Evolutionary conservation across 2,113 vertebrate genomes (phyloP).

Genomic region (Pelecanoides urinatrix): DNA sequence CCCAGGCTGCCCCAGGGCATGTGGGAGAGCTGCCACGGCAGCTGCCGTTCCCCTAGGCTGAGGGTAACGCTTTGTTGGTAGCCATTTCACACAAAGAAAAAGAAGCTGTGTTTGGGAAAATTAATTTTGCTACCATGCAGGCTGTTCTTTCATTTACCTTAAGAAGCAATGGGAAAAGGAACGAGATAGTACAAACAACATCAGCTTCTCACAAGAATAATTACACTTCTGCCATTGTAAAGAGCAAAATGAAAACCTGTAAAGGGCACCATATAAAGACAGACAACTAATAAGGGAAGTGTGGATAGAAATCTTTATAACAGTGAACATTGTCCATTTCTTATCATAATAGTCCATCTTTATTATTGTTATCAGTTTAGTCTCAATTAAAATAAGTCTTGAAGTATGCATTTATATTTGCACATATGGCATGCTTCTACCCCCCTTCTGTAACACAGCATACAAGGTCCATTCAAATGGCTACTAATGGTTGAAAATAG

Average conservation of each 20-base stretch:
- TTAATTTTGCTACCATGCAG: background rate
- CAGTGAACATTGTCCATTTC: background rate
- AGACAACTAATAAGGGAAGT: background rate
- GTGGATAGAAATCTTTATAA: background rate
- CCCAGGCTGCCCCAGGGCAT: background rate
- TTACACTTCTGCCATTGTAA: background rate
- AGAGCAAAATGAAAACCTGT: background rate
- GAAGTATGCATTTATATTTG: background rate
- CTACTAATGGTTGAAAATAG: background rate
- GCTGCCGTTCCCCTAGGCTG: fast-evolving
- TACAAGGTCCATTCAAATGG: background rate
- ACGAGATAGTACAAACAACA: background rate
- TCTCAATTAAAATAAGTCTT: background rate
- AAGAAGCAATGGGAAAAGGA: background rate
- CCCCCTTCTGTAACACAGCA: background rate
- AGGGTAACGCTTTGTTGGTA: background rate
- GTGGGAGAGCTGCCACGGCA: background rate
- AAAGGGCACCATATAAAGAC: background rate
- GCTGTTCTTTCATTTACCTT: background rate
- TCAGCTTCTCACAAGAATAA: background rate
- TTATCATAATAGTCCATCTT: background rate
- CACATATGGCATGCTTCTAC: background rate
- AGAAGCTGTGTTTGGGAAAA: background rate
- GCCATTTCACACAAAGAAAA: background rate
- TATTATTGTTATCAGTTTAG: background rate